Conservation (phyloP, 2,797 vertebrate genomes). For the Eulemur rubriventer region DNA sequence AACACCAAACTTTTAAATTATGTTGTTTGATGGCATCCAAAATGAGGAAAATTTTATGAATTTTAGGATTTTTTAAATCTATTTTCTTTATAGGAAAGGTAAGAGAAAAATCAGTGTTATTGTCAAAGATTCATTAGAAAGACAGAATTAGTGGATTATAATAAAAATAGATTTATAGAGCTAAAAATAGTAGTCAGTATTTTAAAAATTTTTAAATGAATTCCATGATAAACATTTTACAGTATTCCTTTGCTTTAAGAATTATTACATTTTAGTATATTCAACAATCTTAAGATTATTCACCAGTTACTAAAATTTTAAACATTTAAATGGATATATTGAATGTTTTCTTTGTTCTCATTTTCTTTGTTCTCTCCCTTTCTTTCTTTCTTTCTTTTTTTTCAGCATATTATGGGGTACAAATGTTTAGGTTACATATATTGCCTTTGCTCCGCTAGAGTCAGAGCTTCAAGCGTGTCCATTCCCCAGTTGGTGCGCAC, state of each 20-base stretch:
- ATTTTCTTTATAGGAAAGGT: not conserved
- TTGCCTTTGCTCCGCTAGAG: too few relatives aligned
- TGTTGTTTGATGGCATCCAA: not conserved
- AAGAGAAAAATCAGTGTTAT: not conserved
- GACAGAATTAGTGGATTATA: not conserved
- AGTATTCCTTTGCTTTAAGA: constrained; percentile 21
- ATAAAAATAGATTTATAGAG: constrained; percentile 20
- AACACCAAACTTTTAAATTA: not conserved
- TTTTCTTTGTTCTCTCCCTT: not conserved
- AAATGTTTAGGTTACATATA: too few relatives aligned
- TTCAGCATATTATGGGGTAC: too few relatives aligned
- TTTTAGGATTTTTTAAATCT: not conserved
- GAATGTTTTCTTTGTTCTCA: not conserved
- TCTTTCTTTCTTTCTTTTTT: too few relatives aligned
- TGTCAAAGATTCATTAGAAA: not conserved
- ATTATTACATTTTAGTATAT: constrained; percentile 55
- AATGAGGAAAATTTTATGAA: not conserved
- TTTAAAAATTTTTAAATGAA: constrained; percentile 34
- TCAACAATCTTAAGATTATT: constrained; percentile 45
- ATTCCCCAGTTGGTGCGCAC: too few relatives aligned
- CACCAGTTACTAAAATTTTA: not conserved
- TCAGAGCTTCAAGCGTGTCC: too few relatives aligned
- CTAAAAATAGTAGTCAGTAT: constrained; percentile 8
- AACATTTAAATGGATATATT: not conserved
- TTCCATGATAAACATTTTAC: not conserved